Conservation (phyloP, 2,797 vertebrate species). For the Borostomias antarcticus region DNA sequence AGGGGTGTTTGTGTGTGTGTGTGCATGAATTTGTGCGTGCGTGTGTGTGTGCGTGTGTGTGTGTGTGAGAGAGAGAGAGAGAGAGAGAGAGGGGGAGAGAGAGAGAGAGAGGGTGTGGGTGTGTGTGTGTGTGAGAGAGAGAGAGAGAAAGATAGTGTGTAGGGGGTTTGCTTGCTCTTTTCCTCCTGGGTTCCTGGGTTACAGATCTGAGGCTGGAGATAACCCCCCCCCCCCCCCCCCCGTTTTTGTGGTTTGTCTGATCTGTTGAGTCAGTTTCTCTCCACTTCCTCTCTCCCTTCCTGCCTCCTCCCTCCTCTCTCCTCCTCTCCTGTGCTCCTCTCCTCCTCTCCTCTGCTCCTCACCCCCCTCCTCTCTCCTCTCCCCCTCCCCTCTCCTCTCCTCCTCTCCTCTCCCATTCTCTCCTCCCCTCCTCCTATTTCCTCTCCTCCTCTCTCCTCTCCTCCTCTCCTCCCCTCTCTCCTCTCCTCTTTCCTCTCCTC, state of each 20-base stretch:
- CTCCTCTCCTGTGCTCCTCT: constrained; percentile 19
- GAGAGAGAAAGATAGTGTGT: no score
- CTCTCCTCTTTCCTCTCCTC: constrained; percentile 1
- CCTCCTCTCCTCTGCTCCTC: not conserved
- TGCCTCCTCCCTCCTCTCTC: constrained; percentile 12
- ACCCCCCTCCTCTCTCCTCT: not conserved
- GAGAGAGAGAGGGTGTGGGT: not conserved
- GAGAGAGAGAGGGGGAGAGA: not conserved
- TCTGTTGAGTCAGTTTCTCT: no score
- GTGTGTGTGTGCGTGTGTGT: no score
- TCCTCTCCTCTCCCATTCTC: not conserved
- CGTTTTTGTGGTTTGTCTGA: not conserved
- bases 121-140: not conserved
- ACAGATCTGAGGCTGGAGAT: no score
- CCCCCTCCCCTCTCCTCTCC: not conserved
- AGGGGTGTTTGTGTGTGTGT: no score
- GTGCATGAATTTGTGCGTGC: no score
- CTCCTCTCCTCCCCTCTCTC: not conserved
- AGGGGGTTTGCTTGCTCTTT: no score
- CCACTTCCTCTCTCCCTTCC: constrained; percentile 1
- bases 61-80: not conserved
- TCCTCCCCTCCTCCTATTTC: not conserved
- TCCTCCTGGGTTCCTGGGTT: no score
- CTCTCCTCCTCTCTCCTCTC: constrained; percentile 25
- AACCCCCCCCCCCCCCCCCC: not conserved